Percentiles rank a stretch among this genome's conserved stretches.
Conservation (phyloP, 2,113 vertebrate genomes). For the Atrichornis clamosus region DNA sequence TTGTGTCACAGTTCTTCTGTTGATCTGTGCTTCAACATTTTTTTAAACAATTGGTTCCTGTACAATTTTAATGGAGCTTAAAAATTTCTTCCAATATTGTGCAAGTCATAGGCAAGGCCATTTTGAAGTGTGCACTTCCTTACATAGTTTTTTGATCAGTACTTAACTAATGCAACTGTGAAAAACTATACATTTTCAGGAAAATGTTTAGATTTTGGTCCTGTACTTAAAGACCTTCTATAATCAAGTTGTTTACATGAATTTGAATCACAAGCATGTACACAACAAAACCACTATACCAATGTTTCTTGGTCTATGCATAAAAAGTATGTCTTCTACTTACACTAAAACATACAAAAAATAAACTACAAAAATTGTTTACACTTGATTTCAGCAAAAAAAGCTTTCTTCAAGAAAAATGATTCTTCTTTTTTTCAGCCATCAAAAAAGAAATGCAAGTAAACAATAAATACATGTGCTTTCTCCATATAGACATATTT, state of each 20-base stretch:
- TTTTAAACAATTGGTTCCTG: slow-evolving; percentile 7
- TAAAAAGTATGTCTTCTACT: slow-evolving; percentile 86
- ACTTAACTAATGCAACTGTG: slow-evolving; percentile 53
- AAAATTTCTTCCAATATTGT: slow-evolving; percentile 33
- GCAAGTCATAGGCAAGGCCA: slow-evolving; percentile 50
- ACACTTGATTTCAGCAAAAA: slow-evolving; percentile 83
- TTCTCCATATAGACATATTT: slow-evolving; percentile 99
- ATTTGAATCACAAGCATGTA: slow-evolving; percentile 80
- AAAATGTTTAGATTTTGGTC: slow-evolving; percentile 74
- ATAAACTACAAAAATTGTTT: slow-evolving; percentile 88
- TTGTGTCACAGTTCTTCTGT: neutral
- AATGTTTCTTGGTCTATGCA: slow-evolving; percentile 78
- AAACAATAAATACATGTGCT: slow-evolving; percentile 99
- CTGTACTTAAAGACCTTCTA: slow-evolving; percentile 71
- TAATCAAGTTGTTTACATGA: slow-evolving; percentile 70
- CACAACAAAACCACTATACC: slow-evolving; percentile 82
- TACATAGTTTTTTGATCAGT: slow-evolving; percentile 24
- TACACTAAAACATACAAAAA: slow-evolving; percentile 88
- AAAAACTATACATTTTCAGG: slow-evolving; percentile 71
- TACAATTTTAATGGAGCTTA: slow-evolving; percentile 31
- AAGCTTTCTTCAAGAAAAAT: slow-evolving; percentile 72
- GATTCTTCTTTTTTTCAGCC: slow-evolving; percentile 82
- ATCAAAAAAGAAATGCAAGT: slow-evolving; percentile 92
- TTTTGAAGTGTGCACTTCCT: slow-evolving; percentile 46
- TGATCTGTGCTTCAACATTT: slow-evolving; percentile 33